Base-by-base conservation (phyloP, 2,888 invertebrate genomes). In the Acronicta alni region DNA sequence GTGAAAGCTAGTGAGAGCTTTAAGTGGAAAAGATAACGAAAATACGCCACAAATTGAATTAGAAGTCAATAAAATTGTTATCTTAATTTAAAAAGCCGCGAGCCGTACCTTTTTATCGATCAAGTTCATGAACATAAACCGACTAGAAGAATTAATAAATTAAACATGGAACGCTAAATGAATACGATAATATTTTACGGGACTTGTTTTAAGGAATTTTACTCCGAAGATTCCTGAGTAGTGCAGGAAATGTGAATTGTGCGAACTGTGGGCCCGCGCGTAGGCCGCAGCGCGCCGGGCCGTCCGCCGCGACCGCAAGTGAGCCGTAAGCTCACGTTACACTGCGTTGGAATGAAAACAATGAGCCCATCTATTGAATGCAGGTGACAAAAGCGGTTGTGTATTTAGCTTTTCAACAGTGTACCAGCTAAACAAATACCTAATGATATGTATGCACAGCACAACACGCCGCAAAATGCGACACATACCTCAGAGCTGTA, bases 31-130 rank as follows among this genome's bases (percentile, higher is more conserved):
- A 75, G 88, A 88, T 89, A 89, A 89, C 78, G 77, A 78, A 82
- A 81, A 79, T 75, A 74, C 72, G 62, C 81, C 71, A 85, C 80
- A 77, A 89, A 88, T 90, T 83, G 85, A 87, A 88, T 88, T 86
- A 87, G 82, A 88, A 85, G 78, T 77, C 77, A 85, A 88, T 92
- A 91, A 91, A 92, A 89, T 67, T 82, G 86, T 91, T 90, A 92
- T 92, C 89, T 90, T 88, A 88, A 89, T 91, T 89, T 82, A 82
- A 86, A 82, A 86, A 85, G 83, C 82, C 75, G 79, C 80, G 82
- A 81, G 85, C 82, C 69, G 78, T 72, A 61, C 75, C 81, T 79
- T 77, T 81, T 84, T 86, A 88, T 87, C 80, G 86, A 84, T 82
- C 75, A 81, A 79, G 84, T 84, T 84, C 83, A 81, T 75, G 75